These are phyloP conservation scores for Sparus aurata DNA, from an alignment of 2,797 vertebrate genomes.

Conservation along the genomic window DNA sequence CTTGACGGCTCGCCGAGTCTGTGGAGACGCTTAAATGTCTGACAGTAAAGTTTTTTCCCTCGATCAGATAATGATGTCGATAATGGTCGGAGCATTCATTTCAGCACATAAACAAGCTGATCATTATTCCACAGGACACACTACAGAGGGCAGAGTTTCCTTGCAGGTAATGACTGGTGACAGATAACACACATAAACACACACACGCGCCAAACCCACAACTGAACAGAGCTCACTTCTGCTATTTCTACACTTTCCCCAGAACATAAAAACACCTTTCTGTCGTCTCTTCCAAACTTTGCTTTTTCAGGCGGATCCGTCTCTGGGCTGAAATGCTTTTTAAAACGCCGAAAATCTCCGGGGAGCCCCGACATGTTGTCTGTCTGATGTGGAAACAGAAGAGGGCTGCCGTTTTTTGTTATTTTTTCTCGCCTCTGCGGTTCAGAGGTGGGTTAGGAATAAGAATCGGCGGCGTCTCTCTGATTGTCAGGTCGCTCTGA, in stretches of 20 bases:
- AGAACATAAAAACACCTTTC: constrained; percentile 9
- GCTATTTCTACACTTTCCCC: constrained; percentile 35
- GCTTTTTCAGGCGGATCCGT: constrained; percentile 53
- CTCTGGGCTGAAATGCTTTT: constrained; percentile 48
- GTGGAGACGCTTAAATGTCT: no score
- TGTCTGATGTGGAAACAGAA: constrained; percentile 35
- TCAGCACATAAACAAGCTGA: not conserved
- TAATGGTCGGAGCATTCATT: not conserved
- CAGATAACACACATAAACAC: constrained; percentile 5
- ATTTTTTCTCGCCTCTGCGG: not conserved
- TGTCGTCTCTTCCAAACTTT: constrained; percentile 54
- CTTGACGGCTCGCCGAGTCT: no score
- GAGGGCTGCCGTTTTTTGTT: constrained; percentile 27
- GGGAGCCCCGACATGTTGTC: constrained; percentile 28
- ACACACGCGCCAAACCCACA: constrained; percentile 1
- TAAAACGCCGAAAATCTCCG: constrained; percentile 30
- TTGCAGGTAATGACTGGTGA: constrained; percentile 39
- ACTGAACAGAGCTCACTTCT: constrained; percentile 6
- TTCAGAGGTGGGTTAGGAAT: constrained; percentile 39
- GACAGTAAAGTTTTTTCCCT: not conserved
- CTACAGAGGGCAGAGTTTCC: constrained; percentile 59
- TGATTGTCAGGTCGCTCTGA: constrained; percentile 48
- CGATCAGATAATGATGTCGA: not conserved
- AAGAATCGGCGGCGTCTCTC: constrained; percentile 21
- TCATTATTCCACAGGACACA: constrained; percentile 20